These are phyloP conservation scores for Synanthedon andrenaeformis DNA, from an alignment of 2,888 invertebrate species.

Conservation along the genomic window DNA sequence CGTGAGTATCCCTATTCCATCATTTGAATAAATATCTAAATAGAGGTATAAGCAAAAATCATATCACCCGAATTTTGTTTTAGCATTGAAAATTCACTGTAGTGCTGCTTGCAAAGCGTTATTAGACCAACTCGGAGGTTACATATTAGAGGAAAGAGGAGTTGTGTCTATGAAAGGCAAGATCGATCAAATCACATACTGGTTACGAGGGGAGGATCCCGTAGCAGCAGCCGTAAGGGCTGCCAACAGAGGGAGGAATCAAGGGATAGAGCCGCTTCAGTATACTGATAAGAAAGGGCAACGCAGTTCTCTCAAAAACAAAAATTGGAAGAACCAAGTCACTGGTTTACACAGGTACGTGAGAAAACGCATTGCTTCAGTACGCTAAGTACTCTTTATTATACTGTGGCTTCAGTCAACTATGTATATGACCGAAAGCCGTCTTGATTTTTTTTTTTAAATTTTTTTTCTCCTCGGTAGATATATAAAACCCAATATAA, in stretches of 20 bases:
- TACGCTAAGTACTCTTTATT: too few species aligned
- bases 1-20: constrained; percentile 65
- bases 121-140: constrained; percentile 80
- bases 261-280: constrained; percentile 13
- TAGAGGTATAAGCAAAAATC: background rate
- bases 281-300: constrained; percentile 33
- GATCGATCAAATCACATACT: constrained; percentile 83
- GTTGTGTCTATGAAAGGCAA: constrained; percentile 86
- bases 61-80: constrained; percentile 9
- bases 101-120: constrained; percentile 78
- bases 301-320: constrained; percentile 76
- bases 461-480: too few species aligned
- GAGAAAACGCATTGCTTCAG: too few species aligned
- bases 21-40: background rate
- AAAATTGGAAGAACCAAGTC: constrained; percentile 66
- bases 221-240: constrained; percentile 59
- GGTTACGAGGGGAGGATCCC: constrained; percentile 83
- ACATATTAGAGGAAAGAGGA: constrained; percentile 81
- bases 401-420: too few species aligned
- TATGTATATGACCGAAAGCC: too few species aligned
- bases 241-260: background rate
- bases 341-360: constrained; percentile 39
- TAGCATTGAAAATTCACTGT: constrained; percentile 86
- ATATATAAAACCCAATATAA: too few species aligned
- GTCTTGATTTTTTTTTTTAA: too few species aligned